Evolutionary conservation across 2,797 vertebrate genomes (phyloP).

Genomic region (Eulemur coronatus): DNA sequence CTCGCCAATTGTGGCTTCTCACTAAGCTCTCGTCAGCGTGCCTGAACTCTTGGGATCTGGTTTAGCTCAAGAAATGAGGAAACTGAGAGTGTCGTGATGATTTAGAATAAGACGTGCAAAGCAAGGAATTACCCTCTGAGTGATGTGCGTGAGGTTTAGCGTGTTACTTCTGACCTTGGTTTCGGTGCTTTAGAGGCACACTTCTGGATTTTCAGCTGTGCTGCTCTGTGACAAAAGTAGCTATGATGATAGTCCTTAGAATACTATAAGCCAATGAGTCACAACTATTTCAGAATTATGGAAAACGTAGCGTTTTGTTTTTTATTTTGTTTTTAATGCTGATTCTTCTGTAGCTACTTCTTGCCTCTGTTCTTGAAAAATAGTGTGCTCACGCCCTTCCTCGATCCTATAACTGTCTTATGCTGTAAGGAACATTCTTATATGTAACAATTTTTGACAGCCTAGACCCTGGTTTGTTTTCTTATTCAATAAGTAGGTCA

Average conservation of each 20-base stretch:
- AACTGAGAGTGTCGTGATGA: fast-evolving
- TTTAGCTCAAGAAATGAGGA: neutral
- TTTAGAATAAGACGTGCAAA: neutral
- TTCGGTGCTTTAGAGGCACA: fast-evolving
- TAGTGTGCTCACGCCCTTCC: fast-evolving
- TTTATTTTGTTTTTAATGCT: neutral
- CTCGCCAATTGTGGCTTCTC: neutral
- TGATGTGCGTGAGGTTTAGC: fast-evolving
- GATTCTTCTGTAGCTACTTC: neutral
- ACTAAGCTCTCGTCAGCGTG: neutral
- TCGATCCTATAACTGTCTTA: neutral
- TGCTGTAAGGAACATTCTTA: neutral
- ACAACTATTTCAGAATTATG: neutral
- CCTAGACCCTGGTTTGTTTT: neutral
- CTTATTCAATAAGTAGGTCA: neutral
- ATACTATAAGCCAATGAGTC: neutral
- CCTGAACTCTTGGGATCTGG: neutral
- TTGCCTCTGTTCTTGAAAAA: neutral
- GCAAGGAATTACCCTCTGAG: neutral
- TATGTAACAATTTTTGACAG: neutral
- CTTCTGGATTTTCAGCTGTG: neutral
- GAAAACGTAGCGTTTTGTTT: neutral
- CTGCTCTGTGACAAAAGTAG: neutral
- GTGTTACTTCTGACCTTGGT: fast-evolving
- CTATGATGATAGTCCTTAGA: neutral